A percentile compares a stretch with the other conserved stretches of the same genome.
These are phyloP conservation scores for Ennomos erosarius DNA, from an alignment of 2,888 invertebrate genomes.

Conservation along the genomic window DNA sequence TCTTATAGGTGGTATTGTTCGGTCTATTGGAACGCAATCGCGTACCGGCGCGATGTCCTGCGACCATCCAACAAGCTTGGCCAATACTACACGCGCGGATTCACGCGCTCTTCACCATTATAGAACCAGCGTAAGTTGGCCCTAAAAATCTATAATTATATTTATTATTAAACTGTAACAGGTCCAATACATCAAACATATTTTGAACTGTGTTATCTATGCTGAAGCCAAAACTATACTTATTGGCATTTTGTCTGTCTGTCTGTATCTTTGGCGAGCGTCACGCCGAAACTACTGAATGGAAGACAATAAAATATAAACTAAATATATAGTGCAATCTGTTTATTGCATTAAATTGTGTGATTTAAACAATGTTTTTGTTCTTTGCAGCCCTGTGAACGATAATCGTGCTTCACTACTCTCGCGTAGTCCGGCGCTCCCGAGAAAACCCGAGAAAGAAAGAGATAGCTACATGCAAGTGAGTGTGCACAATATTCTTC, in stretches of 20 bases:
- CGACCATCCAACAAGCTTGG: conserved; percentile 97
- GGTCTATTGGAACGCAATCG: conserved; percentile 94
- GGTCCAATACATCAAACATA: too few species aligned
- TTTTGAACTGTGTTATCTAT: too few species aligned
- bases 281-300: too few species aligned
- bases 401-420: conserved; percentile 98
- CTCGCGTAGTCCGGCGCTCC: conserved; percentile 92
- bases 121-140: conserved; percentile 95
- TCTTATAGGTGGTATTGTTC: conserved; percentile 88
- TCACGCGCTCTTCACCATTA: conserved; percentile 95
- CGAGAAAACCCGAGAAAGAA: conserved; percentile 96
- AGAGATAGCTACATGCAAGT: conserved; percentile 96
- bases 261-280: too few species aligned
- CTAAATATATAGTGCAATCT: too few species aligned
- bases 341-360: too few species aligned
- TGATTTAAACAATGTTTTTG: conserved; percentile 9
- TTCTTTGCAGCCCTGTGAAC: conserved; percentile 92
- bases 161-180: too few species aligned
- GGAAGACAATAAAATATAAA: too few species aligned
- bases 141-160: too few species aligned
- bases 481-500: conserved; percentile 22
- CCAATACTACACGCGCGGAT: conserved; percentile 96
- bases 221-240: too few species aligned
- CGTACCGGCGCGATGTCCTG: conserved; percentile 93
- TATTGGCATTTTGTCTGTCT: too few species aligned